Evolutionary conservation across 2,797 vertebrate species (phyloP), one percentile per base, ranked within the genome.

Genomic region (Urosaurus nigricauda): DNA sequence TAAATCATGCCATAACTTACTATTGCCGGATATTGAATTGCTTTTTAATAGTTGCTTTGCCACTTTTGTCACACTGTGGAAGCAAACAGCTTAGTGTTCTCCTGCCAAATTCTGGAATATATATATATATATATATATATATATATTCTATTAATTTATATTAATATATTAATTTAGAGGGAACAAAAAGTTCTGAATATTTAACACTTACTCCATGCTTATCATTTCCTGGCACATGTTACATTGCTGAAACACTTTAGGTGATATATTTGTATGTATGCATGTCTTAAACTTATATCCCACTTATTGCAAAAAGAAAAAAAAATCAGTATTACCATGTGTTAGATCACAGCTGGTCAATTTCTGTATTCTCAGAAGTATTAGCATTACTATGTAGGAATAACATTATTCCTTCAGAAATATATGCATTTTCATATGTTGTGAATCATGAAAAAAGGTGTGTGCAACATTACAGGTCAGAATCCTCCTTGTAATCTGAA

Each of bases 11-110:
- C 24, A 73, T 29, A 86, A 17, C 37, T 4, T n/a, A 85, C 17
- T 43, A n/a, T 6, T 87, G 24, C 47, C 77, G 77, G 26, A 90
- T 65, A 84, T n/a, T 83, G 82, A 83, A 51, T 53, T 13, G 12
- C 73, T 12, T 14, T 65, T 29, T 83, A 65, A 65, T 83, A 56
- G 68, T 16, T 58, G 11, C 19, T 56, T 12, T 16, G 26, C 40
- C 37, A 47, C 24, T 51, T 65, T 70, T 83, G 29, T 24, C 40
- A 24, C 26, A 51, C 37, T 17, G 63, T 16, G n/a, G 68, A 47
- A 7, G n/a, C 9, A 47, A 47, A 47, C 14, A 40, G 16, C 2
- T 84, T 51, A 3, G 47, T 47, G 9, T 47, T 37, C 53, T 35
- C 8, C 24, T 73, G 19, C 68, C 68, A 37, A 37, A 73, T 40